phyloP scores from a whole-genome alignment of 2,113 vertebrate genomes.

The Erythrocercus mccallii region DNA sequence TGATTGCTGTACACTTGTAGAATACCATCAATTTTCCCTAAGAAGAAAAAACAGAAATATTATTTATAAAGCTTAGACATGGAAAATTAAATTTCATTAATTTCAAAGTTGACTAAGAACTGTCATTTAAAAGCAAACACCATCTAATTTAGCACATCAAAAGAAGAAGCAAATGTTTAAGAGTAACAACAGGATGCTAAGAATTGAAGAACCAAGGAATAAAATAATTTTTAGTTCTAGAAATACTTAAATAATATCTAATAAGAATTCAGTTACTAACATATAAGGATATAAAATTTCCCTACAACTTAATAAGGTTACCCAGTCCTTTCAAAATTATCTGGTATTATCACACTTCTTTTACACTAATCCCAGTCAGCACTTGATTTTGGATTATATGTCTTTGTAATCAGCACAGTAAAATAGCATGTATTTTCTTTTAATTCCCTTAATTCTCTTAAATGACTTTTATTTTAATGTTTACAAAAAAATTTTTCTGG shows the following conservation, averaged over 20 bases:
- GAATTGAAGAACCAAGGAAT: background rate
- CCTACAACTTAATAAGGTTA: background rate
- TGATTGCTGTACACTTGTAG: background rate
- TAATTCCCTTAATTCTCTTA: background rate
- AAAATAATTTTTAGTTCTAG: background rate
- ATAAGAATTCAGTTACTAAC: background rate
- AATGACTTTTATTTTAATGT: background rate
- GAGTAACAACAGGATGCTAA: background rate
- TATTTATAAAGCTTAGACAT: background rate
- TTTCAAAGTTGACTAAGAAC: background rate
- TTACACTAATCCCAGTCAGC: background rate
- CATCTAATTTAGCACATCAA: background rate
- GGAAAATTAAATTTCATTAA: background rate
- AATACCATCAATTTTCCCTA: background rate
- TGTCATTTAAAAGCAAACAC: background rate
- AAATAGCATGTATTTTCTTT: background rate
- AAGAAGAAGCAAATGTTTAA: background rate
- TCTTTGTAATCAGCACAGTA: background rate
- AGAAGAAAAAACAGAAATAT: background rate
- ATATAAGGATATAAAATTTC: background rate
- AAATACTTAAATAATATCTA: background rate
- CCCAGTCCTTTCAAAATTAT: background rate
- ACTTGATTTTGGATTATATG: background rate
- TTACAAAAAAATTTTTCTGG: background rate
- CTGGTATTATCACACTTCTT: background rate